These are phyloP conservation scores for Natrix natrix DNA, from an alignment of 2,797 vertebrate genomes.

Conservation along the genomic window DNA sequence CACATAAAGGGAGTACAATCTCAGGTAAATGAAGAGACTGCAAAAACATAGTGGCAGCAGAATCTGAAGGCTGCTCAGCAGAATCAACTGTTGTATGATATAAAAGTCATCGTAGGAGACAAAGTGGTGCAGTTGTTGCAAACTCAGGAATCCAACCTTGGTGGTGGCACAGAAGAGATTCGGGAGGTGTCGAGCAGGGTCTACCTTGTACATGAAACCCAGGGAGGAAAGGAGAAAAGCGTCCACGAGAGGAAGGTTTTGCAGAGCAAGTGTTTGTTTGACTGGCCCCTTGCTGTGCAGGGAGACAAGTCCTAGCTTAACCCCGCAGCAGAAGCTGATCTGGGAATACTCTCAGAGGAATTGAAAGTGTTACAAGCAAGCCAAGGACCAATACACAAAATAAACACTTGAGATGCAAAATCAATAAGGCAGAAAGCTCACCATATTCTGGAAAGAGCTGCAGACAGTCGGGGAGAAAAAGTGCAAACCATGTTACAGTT, in stretches of 20 bases:
- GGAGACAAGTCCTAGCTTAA: not conserved
- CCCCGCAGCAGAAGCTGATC: not conserved
- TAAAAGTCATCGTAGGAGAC: not conserved
- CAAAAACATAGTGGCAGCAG: not conserved
- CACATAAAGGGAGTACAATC: not conserved
- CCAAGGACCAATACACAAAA: not conserved
- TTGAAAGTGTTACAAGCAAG: conserved; percentile 52
- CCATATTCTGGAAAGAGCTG: not conserved
- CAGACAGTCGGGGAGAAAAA: not conserved
- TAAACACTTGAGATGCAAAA: conserved; percentile 2
- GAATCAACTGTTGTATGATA: not conserved
- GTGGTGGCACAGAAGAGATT: not conserved
- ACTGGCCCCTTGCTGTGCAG: not conserved
- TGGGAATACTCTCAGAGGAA: conserved; percentile 46
- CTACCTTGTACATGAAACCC: not conserved
- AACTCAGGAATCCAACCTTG: not conserved
- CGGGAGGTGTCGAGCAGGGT: fast-evolving
- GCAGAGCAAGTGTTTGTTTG: not conserved
- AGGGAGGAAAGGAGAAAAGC: not conserved
- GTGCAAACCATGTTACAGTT: not conserved
- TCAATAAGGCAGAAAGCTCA: not conserved
- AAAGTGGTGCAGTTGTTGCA: not conserved
- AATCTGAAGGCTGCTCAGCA: not conserved
- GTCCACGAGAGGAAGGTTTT: not conserved
- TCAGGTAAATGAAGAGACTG: not conserved